Evolutionary conservation across 2,113 vertebrate genomes (phyloP).

Genomic region (Procapra przewalskii): DNA sequence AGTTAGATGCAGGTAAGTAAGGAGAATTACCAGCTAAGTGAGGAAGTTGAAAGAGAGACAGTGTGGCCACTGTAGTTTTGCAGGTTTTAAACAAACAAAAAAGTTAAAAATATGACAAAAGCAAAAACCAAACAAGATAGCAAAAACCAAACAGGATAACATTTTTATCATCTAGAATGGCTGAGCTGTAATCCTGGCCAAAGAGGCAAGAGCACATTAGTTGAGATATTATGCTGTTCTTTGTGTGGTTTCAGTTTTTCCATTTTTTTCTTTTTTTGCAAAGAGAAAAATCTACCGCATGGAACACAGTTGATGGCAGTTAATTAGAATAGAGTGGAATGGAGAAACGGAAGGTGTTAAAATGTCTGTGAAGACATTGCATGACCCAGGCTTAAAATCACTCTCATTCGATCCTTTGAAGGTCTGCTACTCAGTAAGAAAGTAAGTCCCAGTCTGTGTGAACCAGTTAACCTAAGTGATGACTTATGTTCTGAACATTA

Average conservation of each 20-base stretch:
- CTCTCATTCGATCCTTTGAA: conserved; percentile 61
- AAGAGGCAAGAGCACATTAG: neutral
- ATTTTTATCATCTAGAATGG: neutral
- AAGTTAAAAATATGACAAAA: neutral
- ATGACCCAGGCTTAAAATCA: conserved; percentile 46
- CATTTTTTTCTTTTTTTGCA: conserved; percentile 56
- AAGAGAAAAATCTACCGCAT: conserved; percentile 72
- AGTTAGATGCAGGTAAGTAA: neutral
- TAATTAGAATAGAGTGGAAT: neutral
- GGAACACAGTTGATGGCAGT: conserved; percentile 45
- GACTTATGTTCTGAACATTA: neutral
- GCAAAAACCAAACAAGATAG: neutral
- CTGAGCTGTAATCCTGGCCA: neutral
- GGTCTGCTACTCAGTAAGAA: conserved; percentile 59
- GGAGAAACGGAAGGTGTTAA: conserved; percentile 56
- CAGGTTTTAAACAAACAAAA: neutral
- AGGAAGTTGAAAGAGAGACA: neutral
- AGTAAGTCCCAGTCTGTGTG: neutral
- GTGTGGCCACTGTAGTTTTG: neutral
- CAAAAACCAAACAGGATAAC: neutral
- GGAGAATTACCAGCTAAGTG: neutral
- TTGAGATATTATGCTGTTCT: neutral
- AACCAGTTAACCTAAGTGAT: neutral
- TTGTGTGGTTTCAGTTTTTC: neutral
- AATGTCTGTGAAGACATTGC: conserved; percentile 56